Conservation (phyloP, 2,113 vertebrate genomes). For the Genyomyrus donnyi region DNA sequence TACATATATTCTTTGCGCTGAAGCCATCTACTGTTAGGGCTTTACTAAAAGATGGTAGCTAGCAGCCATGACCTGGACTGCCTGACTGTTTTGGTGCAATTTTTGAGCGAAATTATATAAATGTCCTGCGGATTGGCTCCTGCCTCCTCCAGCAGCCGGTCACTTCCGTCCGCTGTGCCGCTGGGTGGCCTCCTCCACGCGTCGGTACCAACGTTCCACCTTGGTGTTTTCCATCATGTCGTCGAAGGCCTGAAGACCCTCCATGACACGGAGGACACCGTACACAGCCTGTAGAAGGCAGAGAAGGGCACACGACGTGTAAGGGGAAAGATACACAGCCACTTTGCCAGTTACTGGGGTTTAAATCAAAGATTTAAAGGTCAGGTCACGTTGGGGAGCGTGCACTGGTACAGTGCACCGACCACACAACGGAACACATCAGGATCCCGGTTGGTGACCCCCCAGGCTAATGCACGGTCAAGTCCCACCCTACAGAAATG, state of each 20-base stretch:
- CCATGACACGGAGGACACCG: constrained; percentile 90
- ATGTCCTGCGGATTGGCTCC: neutral
- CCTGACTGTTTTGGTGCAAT: neutral
- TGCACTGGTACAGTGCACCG: neutral
- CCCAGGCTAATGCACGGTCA: neutral
- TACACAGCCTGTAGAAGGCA: constrained; percentile 72
- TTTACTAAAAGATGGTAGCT: neutral
- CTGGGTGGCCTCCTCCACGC: constrained; percentile 66
- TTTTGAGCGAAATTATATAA: neutral
- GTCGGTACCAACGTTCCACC: constrained; percentile 79
- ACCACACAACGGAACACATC: neutral
- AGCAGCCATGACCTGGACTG: neutral
- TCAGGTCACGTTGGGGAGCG: neutral
- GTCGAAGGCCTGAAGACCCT: constrained; percentile 83
- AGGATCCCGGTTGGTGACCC: neutral
- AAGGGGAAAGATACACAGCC: neutral
- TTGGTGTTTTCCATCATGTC: constrained; percentile 88
- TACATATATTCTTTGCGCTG: neutral
- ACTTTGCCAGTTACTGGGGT: neutral
- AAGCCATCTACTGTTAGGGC: neutral
- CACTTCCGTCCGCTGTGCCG: constrained; percentile 39
- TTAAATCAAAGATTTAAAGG: neutral
- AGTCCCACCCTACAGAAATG: neutral
- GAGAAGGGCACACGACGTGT: neutral
- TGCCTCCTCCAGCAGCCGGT: neutral